Percentiles rank a stretch among this genome's conserved stretches.
phyloP scores from a whole-genome alignment of 1,140 invertebrate species.

The Drosophila miranda region DNA sequence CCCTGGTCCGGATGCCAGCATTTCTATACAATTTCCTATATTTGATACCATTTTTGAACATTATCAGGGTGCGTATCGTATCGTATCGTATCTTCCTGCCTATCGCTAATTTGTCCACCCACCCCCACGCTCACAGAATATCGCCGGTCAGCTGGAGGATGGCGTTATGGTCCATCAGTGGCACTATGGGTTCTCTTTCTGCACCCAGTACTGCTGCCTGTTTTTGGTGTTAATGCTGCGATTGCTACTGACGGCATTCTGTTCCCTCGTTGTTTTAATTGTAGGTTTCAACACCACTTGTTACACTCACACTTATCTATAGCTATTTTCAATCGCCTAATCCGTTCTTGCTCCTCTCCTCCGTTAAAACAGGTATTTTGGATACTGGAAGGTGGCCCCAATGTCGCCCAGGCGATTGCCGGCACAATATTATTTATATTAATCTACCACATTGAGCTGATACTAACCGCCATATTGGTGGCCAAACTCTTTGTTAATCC shows the following conservation, averaged over 20 bases:
- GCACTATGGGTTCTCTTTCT: slow-evolving; percentile 63
- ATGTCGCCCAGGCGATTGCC: background rate
- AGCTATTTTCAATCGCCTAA: slow-evolving; percentile 1
- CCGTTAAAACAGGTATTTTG: slow-evolving; percentile 32
- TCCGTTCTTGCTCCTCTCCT: slow-evolving; percentile 2
- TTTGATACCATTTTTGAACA: slow-evolving; percentile 61
- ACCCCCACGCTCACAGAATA: slow-evolving; percentile 34
- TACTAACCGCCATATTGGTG: slow-evolving; percentile 56
- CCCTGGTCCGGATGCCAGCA: slow-evolving; percentile 32
- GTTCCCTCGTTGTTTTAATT: slow-evolving; percentile 22
- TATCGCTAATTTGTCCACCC: no score
- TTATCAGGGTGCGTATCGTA: slow-evolving; percentile 51
- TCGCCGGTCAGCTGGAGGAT: slow-evolving; percentile 54
- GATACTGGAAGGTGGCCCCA: background rate
- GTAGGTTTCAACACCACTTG: slow-evolving; percentile 27
- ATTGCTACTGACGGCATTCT: slow-evolving; percentile 31
- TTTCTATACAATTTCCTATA: slow-evolving; percentile 66
- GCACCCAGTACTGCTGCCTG: slow-evolving; percentile 43
- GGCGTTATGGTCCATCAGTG: slow-evolving; percentile 70
- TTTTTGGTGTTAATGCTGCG: slow-evolving; percentile 53
- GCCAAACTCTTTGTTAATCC: slow-evolving; percentile 47
- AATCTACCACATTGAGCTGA: slow-evolving; percentile 48
- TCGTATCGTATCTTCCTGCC: no score
- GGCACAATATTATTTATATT: slow-evolving; percentile 32
- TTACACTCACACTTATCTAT: no score